Evolutionary conservation across 2,888 invertebrate species (phyloP), one percentile per base, ranked within the genome.

Genomic region (Acronicta psi): DNA sequence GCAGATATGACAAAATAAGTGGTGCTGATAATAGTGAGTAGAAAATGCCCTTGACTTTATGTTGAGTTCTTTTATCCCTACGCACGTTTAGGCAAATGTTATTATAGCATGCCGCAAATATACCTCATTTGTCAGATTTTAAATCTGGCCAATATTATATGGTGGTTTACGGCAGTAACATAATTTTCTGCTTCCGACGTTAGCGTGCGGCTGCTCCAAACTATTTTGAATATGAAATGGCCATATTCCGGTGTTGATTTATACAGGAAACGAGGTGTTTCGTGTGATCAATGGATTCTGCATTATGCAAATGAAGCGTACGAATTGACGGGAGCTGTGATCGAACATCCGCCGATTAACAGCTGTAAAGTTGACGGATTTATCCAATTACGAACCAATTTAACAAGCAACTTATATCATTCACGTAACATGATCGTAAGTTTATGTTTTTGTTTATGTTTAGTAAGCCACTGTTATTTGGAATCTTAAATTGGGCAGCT

Each of bases 171-270:
- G 44, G 68, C 66, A 69, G 65, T 55, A 66, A 69, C 53, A 46
- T 85, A 82, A 87, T 81, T 72, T 62, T 54, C 74, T 41, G 80
- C 85, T 90, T 89, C 89, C 89, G 87, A 81, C 59, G 69, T 58
- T 88, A 73, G 88, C 86, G 85, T 88, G 88, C 67, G 78, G 60
- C 55, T 61, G 64, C 60, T 70, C 70, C 74, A 65, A 79, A 79
- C 79, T 79, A 74, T 81, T 85, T 84, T 75, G 79, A 81, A 82
- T 81, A 71, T 73, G 66, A 80, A 86, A 88, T 81, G 64, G 73
- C 63, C 75, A 64, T 75, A 80, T 81, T 84, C 85, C 84, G 83
- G 78, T 70, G 75, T 78, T 73, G 69, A 80, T 83, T 79, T 75
- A 71, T 73, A 79, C 85, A 88, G 90, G 89, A 89, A 83, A 74